Base-by-base conservation (phyloP, 2,888 invertebrate species). In the Amphipoea oculea region DNA sequence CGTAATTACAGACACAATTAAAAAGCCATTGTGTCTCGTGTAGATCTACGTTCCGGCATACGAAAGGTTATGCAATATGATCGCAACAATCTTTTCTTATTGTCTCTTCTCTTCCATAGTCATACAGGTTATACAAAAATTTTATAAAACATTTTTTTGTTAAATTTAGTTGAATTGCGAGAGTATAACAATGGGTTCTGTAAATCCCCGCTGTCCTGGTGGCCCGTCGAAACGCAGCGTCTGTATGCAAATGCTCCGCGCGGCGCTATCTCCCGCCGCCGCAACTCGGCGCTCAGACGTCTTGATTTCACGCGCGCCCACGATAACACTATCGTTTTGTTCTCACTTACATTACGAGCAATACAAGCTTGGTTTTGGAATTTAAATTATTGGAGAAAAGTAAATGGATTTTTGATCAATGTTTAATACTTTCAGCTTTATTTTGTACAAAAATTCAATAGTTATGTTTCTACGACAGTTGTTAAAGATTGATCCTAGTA, bases 161-260 rank as follows among this genome's bases (percentile, higher is more conserved):
- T 60, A 4, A n/a, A 57, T 23, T 60, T n/a, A 1, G 1, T n/a
- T 62, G 12, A 17, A 17, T 36, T 63, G 2, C 29, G 2, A 17
- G 0, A 62, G 7, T 63, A 63, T 2, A 42, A 63, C 51, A 63
- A 73, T 81, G 36, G n/a, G 6, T n/a, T 48, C 11, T 11, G 4
- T 14, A 12, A 3, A 9, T n/a, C 0, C 2, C 11, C 63, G 74
- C 79, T 20, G 36, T 6, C 23, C 20, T 62, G 29, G 4, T 71
- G 72, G 83, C 88, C 86, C 66, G 14, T 40, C 73, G 60, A 63
- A 86, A 88, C 86, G 89, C 88, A 88, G 86, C 79, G 79, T 80
- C 89, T 89, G 89, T 88, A 88, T 88, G 88, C 88, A 88, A 88
- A 88, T 88, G 89, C 78, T 67, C 74, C 73, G 71, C 67, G 83